Evolutionary conservation across 2,888 invertebrate species (phyloP).

Genomic region (Andrena dorsata): DNA sequence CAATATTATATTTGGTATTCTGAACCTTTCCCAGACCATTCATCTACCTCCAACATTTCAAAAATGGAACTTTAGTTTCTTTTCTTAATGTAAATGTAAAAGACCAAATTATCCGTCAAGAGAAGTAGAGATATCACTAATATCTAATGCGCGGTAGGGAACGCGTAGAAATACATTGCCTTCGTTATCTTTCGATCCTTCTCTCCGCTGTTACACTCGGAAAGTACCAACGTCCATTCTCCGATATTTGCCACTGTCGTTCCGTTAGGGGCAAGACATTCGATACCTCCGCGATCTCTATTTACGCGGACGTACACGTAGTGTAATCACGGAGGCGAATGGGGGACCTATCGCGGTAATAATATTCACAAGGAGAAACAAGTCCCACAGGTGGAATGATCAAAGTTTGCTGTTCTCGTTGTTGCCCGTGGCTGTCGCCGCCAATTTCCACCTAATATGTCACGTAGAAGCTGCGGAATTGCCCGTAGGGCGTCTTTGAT

Average conservation of each 20-base stretch:
- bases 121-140: too few relatives aligned
- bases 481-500: conserved; percentile 76
- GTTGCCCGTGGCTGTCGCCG: conserved; percentile 78
- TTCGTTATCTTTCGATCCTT: too few relatives aligned
- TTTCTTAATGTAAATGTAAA: too few relatives aligned
- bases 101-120: too few relatives aligned
- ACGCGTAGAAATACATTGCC: too few relatives aligned
- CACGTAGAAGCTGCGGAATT: conserved; percentile 74
- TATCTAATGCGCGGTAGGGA: too few relatives aligned
- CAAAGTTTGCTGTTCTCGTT: conserved; percentile 73
- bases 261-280: not conserved
- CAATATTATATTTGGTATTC: too few relatives aligned
- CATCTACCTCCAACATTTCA: too few relatives aligned
- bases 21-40: too few relatives aligned
- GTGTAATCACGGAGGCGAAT: conserved; percentile 46
- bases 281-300: not conserved
- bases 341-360: conserved; percentile 48
- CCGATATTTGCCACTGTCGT: not conserved
- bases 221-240: not conserved
- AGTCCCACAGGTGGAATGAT: conserved; percentile 74
- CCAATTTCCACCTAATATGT: conserved; percentile 81
- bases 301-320: not conserved
- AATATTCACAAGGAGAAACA: conserved; percentile 59
- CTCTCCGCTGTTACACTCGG: not conserved
- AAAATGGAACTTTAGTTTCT: too few relatives aligned